phyloP scores from a whole-genome alignment of 2,888 invertebrate genomes.

The Nomada goodeniana region DNA sequence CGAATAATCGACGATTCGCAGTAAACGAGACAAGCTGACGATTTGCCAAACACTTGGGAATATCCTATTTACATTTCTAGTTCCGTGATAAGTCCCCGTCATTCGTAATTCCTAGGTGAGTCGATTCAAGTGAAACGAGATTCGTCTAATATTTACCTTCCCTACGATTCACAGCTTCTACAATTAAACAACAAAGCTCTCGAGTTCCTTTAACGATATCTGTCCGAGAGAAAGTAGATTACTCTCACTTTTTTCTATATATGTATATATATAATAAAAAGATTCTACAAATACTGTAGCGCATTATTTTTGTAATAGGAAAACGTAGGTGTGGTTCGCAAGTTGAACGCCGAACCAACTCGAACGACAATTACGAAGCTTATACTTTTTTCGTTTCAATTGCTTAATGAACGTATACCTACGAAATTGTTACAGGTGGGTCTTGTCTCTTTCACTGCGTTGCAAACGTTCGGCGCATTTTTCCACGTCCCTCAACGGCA shows the following conservation, averaged over 20 bases:
- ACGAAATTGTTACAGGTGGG: background rate
- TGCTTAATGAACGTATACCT: background rate
- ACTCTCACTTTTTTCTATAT: background rate
- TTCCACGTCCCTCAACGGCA: background rate
- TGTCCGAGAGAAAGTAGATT: background rate
- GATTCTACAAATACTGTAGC: conserved; percentile 6
- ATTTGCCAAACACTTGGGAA: too few relatives aligned
- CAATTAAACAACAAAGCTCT: too few relatives aligned
- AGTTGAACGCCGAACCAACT: background rate
- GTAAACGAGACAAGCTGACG: conserved; percentile 26
- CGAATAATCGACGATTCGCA: conserved; percentile 19
- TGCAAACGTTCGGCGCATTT: background rate
- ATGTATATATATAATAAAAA: background rate
- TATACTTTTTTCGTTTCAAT: background rate
- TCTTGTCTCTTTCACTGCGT: conserved; percentile 10
- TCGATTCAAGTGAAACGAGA: background rate
- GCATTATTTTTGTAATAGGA: background rate
- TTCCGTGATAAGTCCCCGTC: background rate
- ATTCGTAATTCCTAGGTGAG: background rate
- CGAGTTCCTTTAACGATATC: background rate
- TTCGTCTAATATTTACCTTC: background rate
- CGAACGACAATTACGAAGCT: too few relatives aligned
- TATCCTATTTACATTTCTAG: background rate
- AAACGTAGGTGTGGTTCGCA: background rate
- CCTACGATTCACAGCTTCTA: too few relatives aligned